phyloP scores from a whole-genome alignment of 2,797 vertebrate genomes.

The Sus cebifrons region DNA sequence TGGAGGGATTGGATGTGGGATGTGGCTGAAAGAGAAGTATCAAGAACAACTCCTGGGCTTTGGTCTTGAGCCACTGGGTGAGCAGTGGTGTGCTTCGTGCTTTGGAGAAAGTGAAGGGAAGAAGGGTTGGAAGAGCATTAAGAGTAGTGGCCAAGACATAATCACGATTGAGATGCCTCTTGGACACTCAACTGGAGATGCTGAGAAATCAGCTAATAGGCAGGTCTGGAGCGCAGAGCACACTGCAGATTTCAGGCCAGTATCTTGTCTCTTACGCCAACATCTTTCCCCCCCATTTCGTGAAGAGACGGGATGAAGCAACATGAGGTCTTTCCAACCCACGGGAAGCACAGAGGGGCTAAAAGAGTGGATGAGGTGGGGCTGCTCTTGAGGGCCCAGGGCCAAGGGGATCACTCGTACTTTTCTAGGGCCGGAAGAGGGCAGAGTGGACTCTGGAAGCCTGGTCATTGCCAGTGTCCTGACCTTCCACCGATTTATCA shows the following conservation, averaged over 20 bases:
- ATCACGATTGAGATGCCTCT: neutral
- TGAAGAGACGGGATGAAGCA: neutral
- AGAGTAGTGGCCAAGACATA: neutral
- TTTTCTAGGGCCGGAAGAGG: neutral
- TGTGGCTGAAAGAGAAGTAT: neutral
- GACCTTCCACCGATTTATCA: neutral
- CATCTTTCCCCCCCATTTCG: fast-evolving
- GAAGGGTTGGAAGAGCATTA: neutral
- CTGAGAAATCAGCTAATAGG: neutral
- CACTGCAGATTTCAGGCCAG: fast-evolving
- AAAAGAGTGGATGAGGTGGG: neutral
- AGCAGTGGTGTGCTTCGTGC: neutral
- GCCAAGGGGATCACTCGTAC: neutral
- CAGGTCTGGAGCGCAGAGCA: neutral
- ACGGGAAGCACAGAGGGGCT: neutral
- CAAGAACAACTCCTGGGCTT: neutral
- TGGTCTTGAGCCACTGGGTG: neutral
- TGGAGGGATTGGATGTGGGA: neutral
- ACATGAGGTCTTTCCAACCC: neutral
- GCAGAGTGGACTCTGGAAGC: neutral
- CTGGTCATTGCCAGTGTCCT: neutral
- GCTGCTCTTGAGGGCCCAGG: neutral
- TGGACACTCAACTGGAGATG: fast-evolving
- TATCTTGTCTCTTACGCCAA: neutral
- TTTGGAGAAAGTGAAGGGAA: neutral